phyloP scores from a whole-genome alignment of 2,888 invertebrate genomes.

The Heliconius aoede region DNA sequence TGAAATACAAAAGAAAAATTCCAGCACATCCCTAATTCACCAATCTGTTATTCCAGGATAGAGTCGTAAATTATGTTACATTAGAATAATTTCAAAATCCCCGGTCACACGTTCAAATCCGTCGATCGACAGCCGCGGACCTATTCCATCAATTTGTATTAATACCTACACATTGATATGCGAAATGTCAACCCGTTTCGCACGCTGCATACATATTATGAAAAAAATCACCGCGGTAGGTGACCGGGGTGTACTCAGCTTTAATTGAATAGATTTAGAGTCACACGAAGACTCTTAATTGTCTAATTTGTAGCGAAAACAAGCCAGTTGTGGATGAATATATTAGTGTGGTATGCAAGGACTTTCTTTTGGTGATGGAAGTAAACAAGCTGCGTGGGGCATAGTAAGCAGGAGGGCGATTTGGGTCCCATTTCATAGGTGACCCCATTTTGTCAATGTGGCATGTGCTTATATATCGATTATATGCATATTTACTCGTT shows the following conservation, averaged over 20 bases:
- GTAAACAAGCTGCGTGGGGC: conserved; percentile 65
- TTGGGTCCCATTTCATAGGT: conserved; percentile 56
- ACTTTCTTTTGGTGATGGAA: conserved; percentile 81
- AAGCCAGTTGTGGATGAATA: conserved; percentile 73
- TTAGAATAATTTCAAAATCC: conserved; percentile 59
- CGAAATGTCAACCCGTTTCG: conserved; percentile 76
- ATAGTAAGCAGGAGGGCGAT: conserved; percentile 68
- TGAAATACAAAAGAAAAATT: background rate
- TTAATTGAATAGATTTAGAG: conserved; percentile 81
- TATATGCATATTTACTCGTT: conserved; percentile 63
- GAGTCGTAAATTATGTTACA: conserved; percentile 42
- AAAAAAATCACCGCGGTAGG: conserved; percentile 82
- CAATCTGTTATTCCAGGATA: conserved; percentile 23
- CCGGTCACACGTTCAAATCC: conserved; percentile 58
- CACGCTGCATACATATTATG: conserved; percentile 82
- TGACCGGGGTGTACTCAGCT: conserved; percentile 75
- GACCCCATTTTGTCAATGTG: conserved; percentile 42
- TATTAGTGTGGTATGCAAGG: conserved; percentile 76
- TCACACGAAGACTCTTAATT: conserved; percentile 78
- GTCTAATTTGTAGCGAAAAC: conserved; percentile 83
- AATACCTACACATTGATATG: conserved; percentile 73
- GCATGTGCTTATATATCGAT: background rate
- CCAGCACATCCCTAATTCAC: background rate
- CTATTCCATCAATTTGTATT: conserved; percentile 77
- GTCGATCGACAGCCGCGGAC: conserved; percentile 65